Conservation (phyloP, 2,888 invertebrate species). For the Eretmocerus hayati region DNA sequence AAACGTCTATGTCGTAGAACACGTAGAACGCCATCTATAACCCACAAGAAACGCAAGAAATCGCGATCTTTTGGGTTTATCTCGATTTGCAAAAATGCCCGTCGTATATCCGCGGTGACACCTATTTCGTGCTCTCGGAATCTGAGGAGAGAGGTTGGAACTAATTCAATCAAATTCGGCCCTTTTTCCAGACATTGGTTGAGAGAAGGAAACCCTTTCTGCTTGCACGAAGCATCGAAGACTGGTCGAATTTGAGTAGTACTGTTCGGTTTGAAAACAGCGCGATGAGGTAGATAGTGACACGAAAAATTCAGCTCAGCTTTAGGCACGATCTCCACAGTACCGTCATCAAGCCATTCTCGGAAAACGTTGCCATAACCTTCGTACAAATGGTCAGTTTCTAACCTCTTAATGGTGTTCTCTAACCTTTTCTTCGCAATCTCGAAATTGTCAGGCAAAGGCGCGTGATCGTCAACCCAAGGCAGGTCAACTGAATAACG, state of each 20-base stretch:
- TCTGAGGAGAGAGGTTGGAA: background rate
- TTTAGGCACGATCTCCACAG: background rate
- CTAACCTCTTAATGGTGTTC: background rate
- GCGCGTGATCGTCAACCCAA: background rate
- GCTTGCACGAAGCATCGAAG: background rate
- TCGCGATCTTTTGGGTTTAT: slow-evolving; percentile 23
- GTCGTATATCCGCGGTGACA: background rate
- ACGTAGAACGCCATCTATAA: slow-evolving; percentile 12
- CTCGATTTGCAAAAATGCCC: slow-evolving; percentile 25
- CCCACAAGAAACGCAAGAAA: slow-evolving; percentile 28
- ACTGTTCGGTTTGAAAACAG: background rate
- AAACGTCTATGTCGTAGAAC: slow-evolving; percentile 25
- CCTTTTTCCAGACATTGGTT: background rate
- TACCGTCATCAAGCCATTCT: background rate
- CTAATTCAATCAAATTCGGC: background rate
- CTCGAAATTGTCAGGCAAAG: background rate
- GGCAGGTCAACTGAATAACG: background rate
- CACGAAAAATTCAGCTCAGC: background rate
- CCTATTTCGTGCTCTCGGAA: background rate
- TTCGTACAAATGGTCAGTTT: background rate
- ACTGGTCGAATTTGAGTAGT: background rate
- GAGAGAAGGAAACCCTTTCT: background rate
- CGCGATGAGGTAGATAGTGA: background rate
- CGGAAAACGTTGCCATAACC: background rate
- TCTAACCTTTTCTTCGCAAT: background rate